Evolutionary conservation across 2,888 invertebrate species (phyloP), one percentile per base, ranked within the genome.

Genomic region (Chesias legatella): DNA sequence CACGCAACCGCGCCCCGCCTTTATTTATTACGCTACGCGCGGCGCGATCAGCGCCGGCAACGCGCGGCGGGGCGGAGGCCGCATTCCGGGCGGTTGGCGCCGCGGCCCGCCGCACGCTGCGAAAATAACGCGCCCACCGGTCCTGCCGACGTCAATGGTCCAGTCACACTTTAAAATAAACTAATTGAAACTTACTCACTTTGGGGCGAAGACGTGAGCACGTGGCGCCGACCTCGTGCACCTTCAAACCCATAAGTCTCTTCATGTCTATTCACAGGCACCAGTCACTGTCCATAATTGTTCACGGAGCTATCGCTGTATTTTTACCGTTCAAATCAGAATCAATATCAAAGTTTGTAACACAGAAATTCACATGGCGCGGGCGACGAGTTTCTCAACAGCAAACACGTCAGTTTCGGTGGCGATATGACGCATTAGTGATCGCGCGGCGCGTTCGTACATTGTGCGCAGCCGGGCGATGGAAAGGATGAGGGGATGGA

Each of bases 21-120:
- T 86, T 86, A 85, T 85, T 86, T 85, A 85, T 85, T 86, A 86
- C 85, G 81, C 78, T 83, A 82, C 84, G 83, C 77, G 83, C 81
- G 78, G 77, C 68, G 73, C 74, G 79, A 71, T 65, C 73, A 69
- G 68, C 75, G 74, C 71, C 67, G 51, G 43, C 45, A 45, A 36
- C 47, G 72, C 76, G 67, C 70, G 73, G 70, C 74, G 79, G 81
- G 79, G 81, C 76, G 76, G 79, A 82, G 81, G 80, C 81, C 80
- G 78, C 77, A 77, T 79, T 77, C 81, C 82, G 76, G 67, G 68
- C 73, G 65, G 70, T 74, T 68, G 73, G 73, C 73, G 75, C 66
- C 73, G 69, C 67, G 58, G 56, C 51, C 58, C 65, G 60, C 53
- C 53, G 66, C 54, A 56, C 61, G 70, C 74, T 76, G 80, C 81